These are phyloP conservation scores for Sesia bembeciformis DNA, from an alignment of 2,888 invertebrate genomes.

Conservation along the genomic window DNA sequence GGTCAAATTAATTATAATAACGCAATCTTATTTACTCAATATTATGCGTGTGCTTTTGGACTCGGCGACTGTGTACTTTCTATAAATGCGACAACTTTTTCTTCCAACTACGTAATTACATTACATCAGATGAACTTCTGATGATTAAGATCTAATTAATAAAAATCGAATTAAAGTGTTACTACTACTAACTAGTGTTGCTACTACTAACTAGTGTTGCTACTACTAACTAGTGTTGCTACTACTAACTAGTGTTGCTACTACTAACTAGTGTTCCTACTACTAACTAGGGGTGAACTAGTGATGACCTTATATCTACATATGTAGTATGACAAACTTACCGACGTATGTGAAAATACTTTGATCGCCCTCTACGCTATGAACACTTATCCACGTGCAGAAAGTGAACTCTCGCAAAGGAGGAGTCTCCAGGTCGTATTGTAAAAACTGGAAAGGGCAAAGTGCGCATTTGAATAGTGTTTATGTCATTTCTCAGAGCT, in stretches of 20 bases:
- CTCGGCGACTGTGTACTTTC: too few relatives aligned
- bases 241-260: too few relatives aligned
- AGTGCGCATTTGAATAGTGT: background rate
- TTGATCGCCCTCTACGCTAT: constrained; percentile 56
- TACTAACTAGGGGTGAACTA: too few relatives aligned
- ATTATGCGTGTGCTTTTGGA: constrained; percentile 4
- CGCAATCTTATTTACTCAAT: constrained; percentile 35
- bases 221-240: too few relatives aligned
- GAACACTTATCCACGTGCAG: constrained; percentile 86
- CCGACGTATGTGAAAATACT: constrained; percentile 56
- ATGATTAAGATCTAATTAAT: too few relatives aligned
- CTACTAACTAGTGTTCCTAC: too few relatives aligned
- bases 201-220: too few relatives aligned
- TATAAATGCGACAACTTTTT: too few relatives aligned
- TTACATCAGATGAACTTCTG: background rate
- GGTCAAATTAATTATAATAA: constrained; percentile 32
- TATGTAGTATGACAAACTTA: constrained; percentile 20
- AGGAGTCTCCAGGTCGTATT: constrained; percentile 82
- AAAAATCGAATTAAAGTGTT: too few relatives aligned
- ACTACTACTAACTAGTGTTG: too few relatives aligned
- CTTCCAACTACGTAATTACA: background rate
- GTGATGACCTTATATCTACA: background rate
- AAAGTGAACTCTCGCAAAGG: constrained; percentile 87
- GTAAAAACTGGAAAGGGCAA: constrained; percentile 50
- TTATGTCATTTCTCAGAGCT: background rate